Percentiles rank a stretch among this genome's conserved stretches.
phyloP scores from a whole-genome alignment of 2,797 vertebrate species.

The Allobates femoralis region DNA sequence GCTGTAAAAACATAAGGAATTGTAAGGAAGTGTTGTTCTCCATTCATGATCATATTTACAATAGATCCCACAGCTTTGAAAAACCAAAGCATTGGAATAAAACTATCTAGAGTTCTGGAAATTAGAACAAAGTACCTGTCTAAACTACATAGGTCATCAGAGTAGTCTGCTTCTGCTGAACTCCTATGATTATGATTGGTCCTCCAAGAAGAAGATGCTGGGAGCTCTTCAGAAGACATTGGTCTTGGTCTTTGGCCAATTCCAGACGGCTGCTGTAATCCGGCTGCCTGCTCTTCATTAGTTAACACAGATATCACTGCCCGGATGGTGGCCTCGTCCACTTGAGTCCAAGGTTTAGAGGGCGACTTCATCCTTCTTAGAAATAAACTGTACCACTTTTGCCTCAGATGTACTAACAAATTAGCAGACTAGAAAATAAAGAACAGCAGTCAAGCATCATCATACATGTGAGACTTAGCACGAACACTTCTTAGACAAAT shows the following conservation, averaged over 20 bases:
- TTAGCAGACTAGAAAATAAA: slow-evolving; percentile 78
- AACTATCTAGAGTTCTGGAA: neutral
- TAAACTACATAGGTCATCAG: slow-evolving; percentile 68
- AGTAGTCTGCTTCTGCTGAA: slow-evolving; percentile 71
- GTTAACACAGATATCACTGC: slow-evolving; percentile 84
- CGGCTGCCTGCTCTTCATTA: slow-evolving; percentile 84
- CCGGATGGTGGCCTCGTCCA: slow-evolving; percentile 84
- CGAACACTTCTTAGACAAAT: neutral
- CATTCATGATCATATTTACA: neutral
- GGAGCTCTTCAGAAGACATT: slow-evolving; percentile 78
- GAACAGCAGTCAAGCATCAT: neutral
- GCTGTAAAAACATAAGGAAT: neutral
- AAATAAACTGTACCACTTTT: slow-evolving; percentile 94
- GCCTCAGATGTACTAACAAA: slow-evolving; percentile 85
- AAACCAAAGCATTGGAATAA: neutral
- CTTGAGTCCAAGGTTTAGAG: slow-evolving; percentile 86
- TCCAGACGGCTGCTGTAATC: slow-evolving; percentile 91
- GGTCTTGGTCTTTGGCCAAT: slow-evolving; percentile 90
- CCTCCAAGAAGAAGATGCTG: slow-evolving; percentile 73
- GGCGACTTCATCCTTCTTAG: slow-evolving; percentile 85
- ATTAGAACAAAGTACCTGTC: slow-evolving; percentile 73
- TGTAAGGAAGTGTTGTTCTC: neutral
- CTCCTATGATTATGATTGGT: slow-evolving; percentile 72
- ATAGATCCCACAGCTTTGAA: neutral
- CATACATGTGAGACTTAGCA: neutral